Evolutionary conservation across 2,797 vertebrate genomes (phyloP).

Genomic region (Paedocypris micromegethes): DNA sequence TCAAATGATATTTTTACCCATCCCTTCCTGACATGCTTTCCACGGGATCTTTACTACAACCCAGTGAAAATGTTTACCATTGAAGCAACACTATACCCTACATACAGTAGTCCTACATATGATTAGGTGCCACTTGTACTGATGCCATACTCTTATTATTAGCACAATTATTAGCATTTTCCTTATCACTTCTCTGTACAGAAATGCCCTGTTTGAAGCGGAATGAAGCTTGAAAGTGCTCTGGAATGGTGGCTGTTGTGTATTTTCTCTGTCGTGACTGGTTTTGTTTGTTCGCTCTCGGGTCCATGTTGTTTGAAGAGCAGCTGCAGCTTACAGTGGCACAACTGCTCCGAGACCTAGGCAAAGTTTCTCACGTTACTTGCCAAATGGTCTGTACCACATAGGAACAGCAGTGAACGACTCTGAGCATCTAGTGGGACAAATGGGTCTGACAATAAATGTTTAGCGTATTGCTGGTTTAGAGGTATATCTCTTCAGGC

Average conservation of each 20-base stretch:
- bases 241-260: conserved; percentile 89
- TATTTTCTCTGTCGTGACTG: conserved; percentile 73
- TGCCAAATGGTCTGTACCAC: conserved; percentile 98
- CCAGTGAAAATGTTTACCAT: no score
- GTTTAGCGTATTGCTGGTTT: no score
- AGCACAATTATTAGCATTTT: background rate
- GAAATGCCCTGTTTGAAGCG: conserved; percentile 93
- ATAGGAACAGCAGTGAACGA: conserved; percentile 68
- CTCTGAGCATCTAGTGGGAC: conserved; percentile 33
- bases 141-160: background rate
- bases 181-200: conserved; percentile 78
- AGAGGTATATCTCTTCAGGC: no score
- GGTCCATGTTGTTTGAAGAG: conserved; percentile 80
- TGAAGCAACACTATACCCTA: no score
- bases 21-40: conserved; percentile 73
- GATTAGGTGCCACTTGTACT: no score
- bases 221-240: conserved; percentile 77
- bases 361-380: conserved; percentile 78
- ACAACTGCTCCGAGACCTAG: conserved; percentile 83
- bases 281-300: conserved; percentile 63
- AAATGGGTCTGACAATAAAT: no score
- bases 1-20: conserved; percentile 71
- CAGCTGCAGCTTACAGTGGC: conserved; percentile 90
- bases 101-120: no score
- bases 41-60: conserved; percentile 80